Base-by-base conservation (phyloP, 2,797 vertebrate genomes). In the Aeoliscus strigatus region DNA sequence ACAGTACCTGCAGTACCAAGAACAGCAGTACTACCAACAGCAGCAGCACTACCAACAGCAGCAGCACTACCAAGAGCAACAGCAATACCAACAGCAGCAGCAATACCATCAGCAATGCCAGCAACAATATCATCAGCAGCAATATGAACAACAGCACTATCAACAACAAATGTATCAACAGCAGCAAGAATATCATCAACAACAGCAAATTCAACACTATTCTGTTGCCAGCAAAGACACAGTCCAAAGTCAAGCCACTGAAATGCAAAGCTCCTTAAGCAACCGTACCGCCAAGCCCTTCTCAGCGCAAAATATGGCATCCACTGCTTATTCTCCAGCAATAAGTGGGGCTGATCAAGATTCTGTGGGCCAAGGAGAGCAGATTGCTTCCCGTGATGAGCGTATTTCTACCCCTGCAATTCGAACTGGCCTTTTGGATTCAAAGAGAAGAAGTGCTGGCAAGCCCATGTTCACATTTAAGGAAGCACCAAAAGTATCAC, bases 391-490 rank as follows among this genome's bases (percentile, higher is more conserved):
- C 39, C 87, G 96, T 14, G 96, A 99, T 38, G 95, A 99, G 57
- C 89, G 96, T 49, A 98, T 99, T 58, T 86, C 94, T 0, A 93
- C 95, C 45, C 96, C 96, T 9, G 96, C 96, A 10, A 94, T 90
- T 51, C 91, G 82, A 69, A 93, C 93, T 0, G 94, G 96, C 1
- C 83, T 98, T 40, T 62, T 99, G 63, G 96, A 98, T 49, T 85
- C 91, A 43, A 92, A 80, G 50, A 89, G 73, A 65, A 90, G 82
- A 54, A 89, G 73, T 73, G 78, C 85, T 4, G 71, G 81, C 11
- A 97, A 96, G 62, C 94, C 94, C 4, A 97, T 99, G 95, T 99
- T 98, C 77, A 93, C 90, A 4, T 98, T 99, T 66, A 96, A 94
- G 75, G 93, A 98, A 1, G 42, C 88, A 14, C 93, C 92, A 29